Evolutionary conservation across 2,797 vertebrate species (phyloP).

Genomic region (Poeciliopsis paucimaculata): DNA sequence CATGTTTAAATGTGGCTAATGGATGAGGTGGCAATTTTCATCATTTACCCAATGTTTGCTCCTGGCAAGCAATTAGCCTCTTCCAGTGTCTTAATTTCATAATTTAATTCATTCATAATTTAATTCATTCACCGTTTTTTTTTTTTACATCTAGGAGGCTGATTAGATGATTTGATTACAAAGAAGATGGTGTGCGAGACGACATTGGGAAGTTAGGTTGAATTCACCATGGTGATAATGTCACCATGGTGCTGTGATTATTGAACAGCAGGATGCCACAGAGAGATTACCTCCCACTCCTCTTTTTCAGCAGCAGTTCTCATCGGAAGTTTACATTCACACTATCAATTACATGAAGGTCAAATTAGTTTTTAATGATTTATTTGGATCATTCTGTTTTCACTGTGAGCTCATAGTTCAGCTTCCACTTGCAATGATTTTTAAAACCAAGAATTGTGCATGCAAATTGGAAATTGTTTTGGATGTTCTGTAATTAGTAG

Average conservation of each 20-base stretch:
- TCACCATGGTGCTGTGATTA: conserved; percentile 40
- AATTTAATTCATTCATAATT: conserved; percentile 11
- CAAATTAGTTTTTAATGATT: not conserved
- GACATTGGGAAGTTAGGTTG: conserved; percentile 23
- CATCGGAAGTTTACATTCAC: not conserved
- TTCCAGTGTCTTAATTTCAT: not conserved
- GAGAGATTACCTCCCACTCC: conserved; percentile 12
- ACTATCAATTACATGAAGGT: not conserved
- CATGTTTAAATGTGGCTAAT: conserved; percentile 13
- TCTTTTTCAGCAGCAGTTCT: conserved; percentile 21
- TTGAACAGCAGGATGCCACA: conserved; percentile 53
- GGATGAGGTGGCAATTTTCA: conserved; percentile 33
- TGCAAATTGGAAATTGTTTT: not conserved
- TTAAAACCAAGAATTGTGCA: not conserved
- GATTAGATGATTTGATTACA: conserved; percentile 33
- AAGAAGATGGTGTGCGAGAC: conserved; percentile 11
- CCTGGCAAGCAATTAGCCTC: not conserved
- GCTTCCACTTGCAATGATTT: not conserved
- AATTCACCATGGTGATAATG: conserved; percentile 28
- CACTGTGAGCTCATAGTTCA: not conserved
- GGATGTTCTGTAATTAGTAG: not conserved
- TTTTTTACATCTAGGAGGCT: conserved; percentile 13
- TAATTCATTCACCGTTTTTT: too few relatives aligned
- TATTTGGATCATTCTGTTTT: not conserved
- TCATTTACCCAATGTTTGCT: conserved; percentile 7